A percentile compares a stretch with the other conserved stretches of the same genome.
Conservation (phyloP, 2,888 invertebrate genomes). For the Luffia ferchaultella region DNA sequence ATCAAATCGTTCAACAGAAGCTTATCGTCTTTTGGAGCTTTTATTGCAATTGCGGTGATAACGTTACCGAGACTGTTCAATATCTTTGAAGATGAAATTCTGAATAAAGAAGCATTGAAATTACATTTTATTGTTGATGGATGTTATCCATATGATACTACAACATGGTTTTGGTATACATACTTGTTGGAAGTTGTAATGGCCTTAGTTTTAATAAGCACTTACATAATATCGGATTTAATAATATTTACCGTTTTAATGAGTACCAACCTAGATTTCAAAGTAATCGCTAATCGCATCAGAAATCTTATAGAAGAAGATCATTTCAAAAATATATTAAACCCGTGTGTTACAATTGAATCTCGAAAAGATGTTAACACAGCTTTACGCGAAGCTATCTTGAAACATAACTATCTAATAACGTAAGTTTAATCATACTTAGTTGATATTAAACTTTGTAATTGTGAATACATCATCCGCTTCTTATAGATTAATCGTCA, state of each 20-base stretch:
- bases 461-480: too few species aligned
- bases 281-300: slow-evolving; percentile 30
- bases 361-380: slow-evolving; percentile 23
- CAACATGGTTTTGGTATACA: slow-evolving; percentile 35
- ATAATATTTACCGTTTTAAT: slow-evolving; percentile 28
- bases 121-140: slow-evolving; percentile 47
- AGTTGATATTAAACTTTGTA: too few species aligned
- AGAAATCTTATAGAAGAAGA: slow-evolving; percentile 26
- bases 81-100: too few species aligned
- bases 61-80: too few species aligned
- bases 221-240: slow-evolving; percentile 33
- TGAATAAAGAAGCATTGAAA: too few species aligned
- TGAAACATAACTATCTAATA: slow-evolving; percentile 29
- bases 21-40: too few species aligned
- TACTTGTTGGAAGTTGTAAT: slow-evolving; percentile 44
- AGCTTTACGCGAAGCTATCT: slow-evolving; percentile 33
- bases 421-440: slow-evolving; percentile 32
- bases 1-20: too few species aligned
- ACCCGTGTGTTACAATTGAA: slow-evolving; percentile 12
- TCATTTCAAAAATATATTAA: slow-evolving; percentile 24
- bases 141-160: slow-evolving; percentile 51
- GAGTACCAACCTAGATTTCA: slow-evolving; percentile 41
- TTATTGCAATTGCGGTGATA: too few species aligned
- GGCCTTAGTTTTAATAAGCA: slow-evolving; percentile 35
- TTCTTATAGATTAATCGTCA: background rate